Evolutionary conservation across 2,888 invertebrate species (phyloP).

Genomic region (Blastobasis adustella): DNA sequence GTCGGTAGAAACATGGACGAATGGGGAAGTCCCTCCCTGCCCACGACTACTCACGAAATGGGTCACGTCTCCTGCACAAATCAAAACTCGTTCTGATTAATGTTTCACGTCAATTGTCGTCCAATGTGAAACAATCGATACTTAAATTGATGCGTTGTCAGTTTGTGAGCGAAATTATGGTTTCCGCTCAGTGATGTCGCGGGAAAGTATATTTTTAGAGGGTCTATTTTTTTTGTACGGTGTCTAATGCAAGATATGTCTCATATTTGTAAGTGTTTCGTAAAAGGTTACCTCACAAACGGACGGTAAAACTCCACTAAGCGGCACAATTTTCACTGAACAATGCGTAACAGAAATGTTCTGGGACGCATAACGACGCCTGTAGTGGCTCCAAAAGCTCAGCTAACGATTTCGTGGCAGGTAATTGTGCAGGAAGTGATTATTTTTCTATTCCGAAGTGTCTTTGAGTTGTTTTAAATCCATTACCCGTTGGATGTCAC

Average conservation of each 20-base stretch:
- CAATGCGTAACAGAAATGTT: too few species aligned
- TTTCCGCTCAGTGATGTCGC: background rate
- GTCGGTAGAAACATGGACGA: too few species aligned
- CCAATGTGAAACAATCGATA: background rate
- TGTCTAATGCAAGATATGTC: too few species aligned
- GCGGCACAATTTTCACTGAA: too few species aligned
- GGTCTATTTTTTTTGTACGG: too few species aligned
- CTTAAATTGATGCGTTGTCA: background rate
- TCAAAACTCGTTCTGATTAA: slow-evolving; percentile 1
- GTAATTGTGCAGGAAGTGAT: slow-evolving; percentile 62
- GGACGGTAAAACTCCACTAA: too few species aligned
- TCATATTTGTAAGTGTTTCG: too few species aligned
- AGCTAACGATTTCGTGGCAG: slow-evolving; percentile 28
- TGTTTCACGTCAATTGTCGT: slow-evolving; percentile 3
- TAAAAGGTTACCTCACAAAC: too few species aligned
- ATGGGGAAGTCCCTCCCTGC: too few species aligned
- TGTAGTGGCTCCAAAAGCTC: slow-evolving; percentile 11
- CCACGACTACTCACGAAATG: too few species aligned
- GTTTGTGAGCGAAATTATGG: background rate
- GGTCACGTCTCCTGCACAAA: background rate
- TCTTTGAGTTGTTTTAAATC: slow-evolving; percentile 65
- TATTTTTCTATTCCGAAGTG: slow-evolving; percentile 61
- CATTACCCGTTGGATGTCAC: slow-evolving; percentile 63
- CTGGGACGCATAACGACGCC: background rate
- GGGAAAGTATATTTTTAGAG: background rate